phyloP scores from a whole-genome alignment of 2,113 vertebrate genomes.

The Actinemys pallida region DNA sequence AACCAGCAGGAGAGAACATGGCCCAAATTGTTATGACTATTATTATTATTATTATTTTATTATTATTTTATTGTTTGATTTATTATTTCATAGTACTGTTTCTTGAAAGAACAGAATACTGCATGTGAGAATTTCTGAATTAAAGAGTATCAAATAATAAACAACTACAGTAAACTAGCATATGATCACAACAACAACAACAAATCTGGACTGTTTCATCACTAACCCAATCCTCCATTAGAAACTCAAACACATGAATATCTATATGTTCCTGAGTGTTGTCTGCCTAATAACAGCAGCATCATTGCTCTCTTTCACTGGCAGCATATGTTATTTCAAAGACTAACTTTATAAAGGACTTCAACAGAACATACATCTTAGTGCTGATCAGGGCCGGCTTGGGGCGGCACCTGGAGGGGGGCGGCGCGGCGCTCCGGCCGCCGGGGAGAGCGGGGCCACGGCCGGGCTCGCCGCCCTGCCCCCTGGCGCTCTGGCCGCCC shows the following conservation, averaged over 20 bases:
- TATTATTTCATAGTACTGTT: neutral
- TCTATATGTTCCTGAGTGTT: no score
- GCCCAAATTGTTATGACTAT: neutral
- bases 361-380: neutral
- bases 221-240: neutral
- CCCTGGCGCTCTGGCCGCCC: no score
- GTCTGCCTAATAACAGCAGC: no score
- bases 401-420: no score
- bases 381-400: neutral
- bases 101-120: neutral
- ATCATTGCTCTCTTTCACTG: neutral
- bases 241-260: neutral
- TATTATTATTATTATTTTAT: neutral
- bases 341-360: neutral
- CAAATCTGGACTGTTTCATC: neutral
- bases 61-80: accelerated
- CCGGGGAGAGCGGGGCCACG: no score
- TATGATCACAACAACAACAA: neutral
- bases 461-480: no score
- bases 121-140: neutral
- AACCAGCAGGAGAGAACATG: neutral
- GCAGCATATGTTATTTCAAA: neutral
- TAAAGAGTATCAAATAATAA: neutral
- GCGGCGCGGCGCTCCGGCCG: no score
- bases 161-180: neutral